Percentiles rank a stretch among this genome's conserved stretches.
Evolutionary conservation across 2,113 vertebrate genomes (phyloP).

Genomic region (Indicator indicator): DNA sequence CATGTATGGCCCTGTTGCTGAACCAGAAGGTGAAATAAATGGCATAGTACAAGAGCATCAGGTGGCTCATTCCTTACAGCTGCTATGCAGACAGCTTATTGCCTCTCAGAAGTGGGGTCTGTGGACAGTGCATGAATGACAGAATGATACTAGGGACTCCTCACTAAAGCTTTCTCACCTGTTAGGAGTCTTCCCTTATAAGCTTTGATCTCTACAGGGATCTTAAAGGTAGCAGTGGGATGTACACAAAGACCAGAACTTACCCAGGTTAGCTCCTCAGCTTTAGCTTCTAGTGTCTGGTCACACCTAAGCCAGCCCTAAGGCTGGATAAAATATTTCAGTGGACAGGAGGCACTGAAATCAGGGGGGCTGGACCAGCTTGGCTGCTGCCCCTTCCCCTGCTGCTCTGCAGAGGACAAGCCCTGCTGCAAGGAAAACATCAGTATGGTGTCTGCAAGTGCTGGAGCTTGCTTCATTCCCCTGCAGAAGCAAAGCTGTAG

Average conservation of each 20-base stretch:
- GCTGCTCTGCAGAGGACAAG: not conserved
- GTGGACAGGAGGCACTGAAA: not conserved
- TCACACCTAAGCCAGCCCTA: not conserved
- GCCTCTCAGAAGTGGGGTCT: not conserved
- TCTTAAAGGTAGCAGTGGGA: not conserved
- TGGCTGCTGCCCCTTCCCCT: not conserved
- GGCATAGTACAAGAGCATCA: not conserved
- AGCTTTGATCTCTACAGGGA: not conserved
- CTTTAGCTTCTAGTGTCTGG: not conserved
- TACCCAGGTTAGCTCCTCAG: not conserved
- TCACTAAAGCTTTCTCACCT: not conserved
- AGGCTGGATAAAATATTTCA: not conserved
- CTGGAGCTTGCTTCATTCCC: no score
- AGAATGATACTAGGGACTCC: not conserved
- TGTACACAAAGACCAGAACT: not conserved
- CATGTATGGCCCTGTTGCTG: accelerated
- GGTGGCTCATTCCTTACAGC: not conserved
- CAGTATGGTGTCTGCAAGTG: accelerated
- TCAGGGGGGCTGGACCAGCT: no score
- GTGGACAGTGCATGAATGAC: not conserved
- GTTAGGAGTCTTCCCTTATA: not conserved
- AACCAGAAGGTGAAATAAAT: not conserved
- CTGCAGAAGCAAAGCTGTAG: not conserved
- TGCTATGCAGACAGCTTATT: not conserved
- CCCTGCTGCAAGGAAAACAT: not conserved